Evolutionary conservation across 2,888 invertebrate genomes (phyloP), one percentile per base, ranked within the genome.

Genomic region (Pomacea canaliculata): DNA sequence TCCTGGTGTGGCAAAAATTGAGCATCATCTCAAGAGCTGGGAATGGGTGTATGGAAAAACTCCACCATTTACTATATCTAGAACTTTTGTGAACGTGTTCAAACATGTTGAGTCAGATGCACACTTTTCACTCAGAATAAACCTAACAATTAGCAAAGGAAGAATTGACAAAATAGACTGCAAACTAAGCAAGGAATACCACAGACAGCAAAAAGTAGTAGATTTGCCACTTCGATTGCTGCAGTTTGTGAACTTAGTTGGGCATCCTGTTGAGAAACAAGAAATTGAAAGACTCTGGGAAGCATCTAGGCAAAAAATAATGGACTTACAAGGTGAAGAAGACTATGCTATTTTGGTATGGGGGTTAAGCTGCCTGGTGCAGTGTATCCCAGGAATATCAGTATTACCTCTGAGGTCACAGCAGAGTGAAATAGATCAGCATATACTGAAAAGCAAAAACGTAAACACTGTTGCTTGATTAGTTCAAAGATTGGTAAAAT

Each of bases 11-110:
- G n/a, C 70, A 1, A 78, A 81, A 23, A 78, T 83, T 59, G 51
- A 72, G 7, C 46, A 78, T 7, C 78, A 83, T 46, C 75, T 86
- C 0, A 67, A 71, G 13, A 80, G 84, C 7, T 88, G 87, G 87
- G 80, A 84, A 4, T 87, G 86, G 87, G 78, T 85, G 8, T 88
- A 78, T 78, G 87, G 84, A 19, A 86, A 85, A 76, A 87, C 86
- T 18, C 88, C 88, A 18, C 78, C 81, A 23, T 88, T 88, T 73
- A 74, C 81, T 16, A 80, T 86, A 56, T 73, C 79, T 23, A 78
- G 82, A 51, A 76, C 62, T 8, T 84, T 84, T 70, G 70, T 60
- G 60, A 60, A 49, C 18, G 9, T 46, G 5, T n/a, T n/a, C 59
- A 27, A 46, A 46, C 16, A 60, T 16, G 12, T 49, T 46, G 9